Conservation (phyloP, 2,113 vertebrate genomes). For the Gnathonemus echidnorhynchus region DNA sequence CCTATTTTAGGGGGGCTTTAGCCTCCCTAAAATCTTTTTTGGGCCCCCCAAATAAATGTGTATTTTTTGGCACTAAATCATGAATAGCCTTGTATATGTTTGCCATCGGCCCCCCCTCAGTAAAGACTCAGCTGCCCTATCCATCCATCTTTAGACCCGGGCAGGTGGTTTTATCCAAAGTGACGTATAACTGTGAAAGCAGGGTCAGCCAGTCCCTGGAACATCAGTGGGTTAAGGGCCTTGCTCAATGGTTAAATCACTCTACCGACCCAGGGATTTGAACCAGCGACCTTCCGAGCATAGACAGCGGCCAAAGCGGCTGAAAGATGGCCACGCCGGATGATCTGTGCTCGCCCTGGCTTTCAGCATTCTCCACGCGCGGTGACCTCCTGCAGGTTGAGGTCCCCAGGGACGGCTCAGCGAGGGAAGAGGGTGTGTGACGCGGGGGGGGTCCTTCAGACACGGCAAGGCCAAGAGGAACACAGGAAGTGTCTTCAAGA, state of each 20-base stretch:
- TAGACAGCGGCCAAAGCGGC: background rate
- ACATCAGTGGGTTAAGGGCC: background rate
- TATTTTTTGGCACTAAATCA: no score
- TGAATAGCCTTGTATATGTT: no score
- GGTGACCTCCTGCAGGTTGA: background rate
- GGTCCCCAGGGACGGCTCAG: background rate
- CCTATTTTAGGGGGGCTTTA: no score
- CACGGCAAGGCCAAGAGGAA: background rate
- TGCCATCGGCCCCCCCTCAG: no score
- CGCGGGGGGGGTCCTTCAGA: background rate
- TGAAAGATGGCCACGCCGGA: background rate
- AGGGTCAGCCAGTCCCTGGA: background rate
- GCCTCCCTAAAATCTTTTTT: no score
- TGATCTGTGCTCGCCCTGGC: background rate
- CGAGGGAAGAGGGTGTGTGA: background rate
- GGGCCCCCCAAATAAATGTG: no score
- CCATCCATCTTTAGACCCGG: no score
- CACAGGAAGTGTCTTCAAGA: background rate
- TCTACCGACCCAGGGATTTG: background rate
- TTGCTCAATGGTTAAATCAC: background rate
- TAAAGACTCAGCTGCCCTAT: no score
- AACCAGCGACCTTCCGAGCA: background rate
- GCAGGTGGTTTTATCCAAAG: background rate
- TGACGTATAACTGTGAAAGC: background rate
- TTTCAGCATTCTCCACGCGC: background rate